phyloP scores from a whole-genome alignment of 2,888 invertebrate species.

The Drosophila affinis region DNA sequence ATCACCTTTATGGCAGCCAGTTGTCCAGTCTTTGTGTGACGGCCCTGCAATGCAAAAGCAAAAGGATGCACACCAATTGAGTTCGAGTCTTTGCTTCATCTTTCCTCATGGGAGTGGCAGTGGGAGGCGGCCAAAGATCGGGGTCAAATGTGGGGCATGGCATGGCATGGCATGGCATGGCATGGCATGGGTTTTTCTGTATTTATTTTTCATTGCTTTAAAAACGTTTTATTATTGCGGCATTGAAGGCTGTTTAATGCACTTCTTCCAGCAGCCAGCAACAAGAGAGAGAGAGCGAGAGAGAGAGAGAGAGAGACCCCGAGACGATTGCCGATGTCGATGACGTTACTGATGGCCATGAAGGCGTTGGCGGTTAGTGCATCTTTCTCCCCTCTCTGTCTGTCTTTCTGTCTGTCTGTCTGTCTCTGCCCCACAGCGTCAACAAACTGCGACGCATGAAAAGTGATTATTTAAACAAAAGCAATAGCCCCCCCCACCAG shows the following conservation, averaged over 20 bases:
- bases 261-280: conserved; percentile 31
- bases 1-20: conserved; percentile 99
- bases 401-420: conserved; percentile 2
- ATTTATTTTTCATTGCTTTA: background rate
- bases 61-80: background rate
- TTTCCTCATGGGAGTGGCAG: background rate
- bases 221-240: conserved; percentile 16
- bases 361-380: conserved; percentile 37
- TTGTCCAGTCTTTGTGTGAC: conserved; percentile 99
- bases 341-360: conserved; percentile 31
- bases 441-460: conserved; percentile 63
- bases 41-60: conserved; percentile 88
- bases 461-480: conserved; percentile 67
- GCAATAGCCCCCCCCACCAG: background rate
- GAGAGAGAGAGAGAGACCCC: conserved; percentile 14
- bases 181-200: no score
- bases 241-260: conserved; percentile 46
- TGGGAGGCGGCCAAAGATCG: background rate
- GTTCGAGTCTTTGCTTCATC: background rate
- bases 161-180: background rate
- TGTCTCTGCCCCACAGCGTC: conserved; percentile 40
- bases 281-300: conserved; percentile 13
- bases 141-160: background rate
- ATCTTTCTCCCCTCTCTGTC: conserved; percentile 7
- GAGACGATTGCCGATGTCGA: conserved; percentile 33